These are phyloP conservation scores for Catalaphyllia jardinei DNA, from an alignment of 64 coral and sea anemone genomes.

Conservation along the genomic window DNA sequence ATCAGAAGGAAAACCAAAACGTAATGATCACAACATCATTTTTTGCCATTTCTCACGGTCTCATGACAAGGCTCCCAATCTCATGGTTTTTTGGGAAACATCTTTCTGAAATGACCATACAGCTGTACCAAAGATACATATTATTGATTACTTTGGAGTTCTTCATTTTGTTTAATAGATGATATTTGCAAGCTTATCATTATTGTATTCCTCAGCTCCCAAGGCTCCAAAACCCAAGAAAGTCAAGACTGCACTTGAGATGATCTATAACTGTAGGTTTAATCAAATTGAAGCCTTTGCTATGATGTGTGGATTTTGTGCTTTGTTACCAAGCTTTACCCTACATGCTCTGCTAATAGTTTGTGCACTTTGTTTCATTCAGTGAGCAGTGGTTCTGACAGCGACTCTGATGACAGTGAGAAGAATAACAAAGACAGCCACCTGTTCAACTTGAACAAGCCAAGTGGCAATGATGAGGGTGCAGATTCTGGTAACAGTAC, in stretches of 20 bases:
- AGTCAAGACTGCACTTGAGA: constrained; percentile 55
- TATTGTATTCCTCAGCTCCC: not conserved
- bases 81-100: no score
- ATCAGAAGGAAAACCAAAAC: no score
- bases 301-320: not conserved
- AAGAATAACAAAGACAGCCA: not conserved
- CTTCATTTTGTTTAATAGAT: not conserved
- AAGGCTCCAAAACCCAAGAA: constrained; percentile 28
- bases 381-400: constrained; percentile 71
- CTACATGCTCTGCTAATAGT: not conserved
- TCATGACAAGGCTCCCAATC: no score
- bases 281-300: not conserved
- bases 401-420: constrained; percentile 50
- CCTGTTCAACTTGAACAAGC: not conserved
- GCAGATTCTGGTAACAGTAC: constrained; percentile 21
- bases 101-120: no score
- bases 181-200: no score
- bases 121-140: no score
- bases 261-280: constrained; percentile 55
- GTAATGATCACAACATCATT: no score
- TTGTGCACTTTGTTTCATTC: not conserved
- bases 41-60: no score
- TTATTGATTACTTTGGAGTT: not conserved
- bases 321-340: not conserved
- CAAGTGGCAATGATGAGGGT: not conserved